Conservation (phyloP, 2,113 vertebrate genomes). For the Ceyx cyanopectus region DNA sequence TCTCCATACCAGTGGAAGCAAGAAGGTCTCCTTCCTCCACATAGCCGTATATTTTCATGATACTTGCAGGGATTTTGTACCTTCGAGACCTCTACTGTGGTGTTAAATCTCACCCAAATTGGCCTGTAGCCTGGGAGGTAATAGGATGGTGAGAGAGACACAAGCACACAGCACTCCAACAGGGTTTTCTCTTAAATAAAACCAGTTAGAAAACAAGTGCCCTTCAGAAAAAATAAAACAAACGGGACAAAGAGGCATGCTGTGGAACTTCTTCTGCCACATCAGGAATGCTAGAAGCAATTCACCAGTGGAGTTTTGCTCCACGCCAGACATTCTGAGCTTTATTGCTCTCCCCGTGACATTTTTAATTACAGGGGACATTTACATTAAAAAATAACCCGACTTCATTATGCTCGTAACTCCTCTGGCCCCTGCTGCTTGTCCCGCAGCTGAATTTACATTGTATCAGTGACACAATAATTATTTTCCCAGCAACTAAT, state of each 20-base stretch:
- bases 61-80: not conserved
- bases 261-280: not conserved
- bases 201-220: not conserved
- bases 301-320: not conserved
- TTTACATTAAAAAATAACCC: not conserved
- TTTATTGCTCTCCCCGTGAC: not conserved
- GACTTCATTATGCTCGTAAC: not conserved
- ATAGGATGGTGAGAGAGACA: not conserved
- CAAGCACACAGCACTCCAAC: accelerated
- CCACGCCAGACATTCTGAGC: not conserved
- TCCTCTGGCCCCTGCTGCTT: not conserved
- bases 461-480: not conserved
- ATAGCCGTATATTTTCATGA: not conserved
- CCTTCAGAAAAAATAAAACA: not conserved
- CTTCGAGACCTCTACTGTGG: accelerated
- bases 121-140: not conserved
- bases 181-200: not conserved
- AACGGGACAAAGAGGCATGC: accelerated
- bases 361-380: slow-evolving; percentile 21
- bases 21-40: not conserved
- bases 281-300: not conserved
- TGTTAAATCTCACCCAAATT: not conserved
- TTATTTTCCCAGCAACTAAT: slow-evolving; percentile 57
- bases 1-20: not conserved
- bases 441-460: not conserved